Percentiles rank a stretch among this genome's conserved stretches.
Evolutionary conservation across 1,140 invertebrate genomes (phyloP).

Genomic region (Macrocentrus cingulum): DNA sequence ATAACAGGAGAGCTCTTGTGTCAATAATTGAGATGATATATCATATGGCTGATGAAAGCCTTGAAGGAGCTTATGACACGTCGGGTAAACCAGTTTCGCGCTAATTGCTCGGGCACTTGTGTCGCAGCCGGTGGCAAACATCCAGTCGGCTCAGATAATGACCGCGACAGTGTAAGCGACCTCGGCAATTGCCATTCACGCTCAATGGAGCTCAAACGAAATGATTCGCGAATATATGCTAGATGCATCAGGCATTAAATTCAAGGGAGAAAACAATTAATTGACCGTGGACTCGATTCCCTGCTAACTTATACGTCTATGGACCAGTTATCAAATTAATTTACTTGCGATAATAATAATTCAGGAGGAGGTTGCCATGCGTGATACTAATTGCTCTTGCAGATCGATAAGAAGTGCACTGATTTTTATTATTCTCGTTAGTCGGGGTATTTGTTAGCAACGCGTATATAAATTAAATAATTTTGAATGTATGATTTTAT

Average conservation of each 20-base stretch:
- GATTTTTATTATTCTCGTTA: too few species aligned
- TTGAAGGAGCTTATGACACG: not conserved
- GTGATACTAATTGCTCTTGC: not conserved
- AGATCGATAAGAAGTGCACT: too few species aligned
- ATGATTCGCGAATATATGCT: not conserved
- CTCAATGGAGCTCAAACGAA: conserved; percentile 10
- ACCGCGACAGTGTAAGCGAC: conserved; percentile 24
- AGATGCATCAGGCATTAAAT: not conserved
- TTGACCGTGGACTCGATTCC: not conserved
- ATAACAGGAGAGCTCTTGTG: not conserved
- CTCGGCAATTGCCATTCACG: conserved; percentile 27
- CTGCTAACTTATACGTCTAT: not conserved
- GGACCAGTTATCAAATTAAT: conserved; percentile 13
- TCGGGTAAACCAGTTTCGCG: conserved; percentile 37
- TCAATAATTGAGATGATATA: conserved; percentile 13
- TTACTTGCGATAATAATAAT: not conserved
- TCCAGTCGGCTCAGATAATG: conserved; percentile 19
- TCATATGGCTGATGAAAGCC: conserved; percentile 14
- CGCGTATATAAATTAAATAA: too few species aligned
- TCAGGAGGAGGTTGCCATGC: not conserved
- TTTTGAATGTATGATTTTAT: too few species aligned
- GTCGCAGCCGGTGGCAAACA: conserved; percentile 21
- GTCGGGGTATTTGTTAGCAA: too few species aligned
- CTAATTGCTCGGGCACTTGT: conserved; percentile 40
- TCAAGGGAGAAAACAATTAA: conserved; percentile 4